Evolutionary conservation across 2,113 vertebrate species (phyloP), one percentile per base, ranked within the genome.

Genomic region (Embiotoca jacksoni): DNA sequence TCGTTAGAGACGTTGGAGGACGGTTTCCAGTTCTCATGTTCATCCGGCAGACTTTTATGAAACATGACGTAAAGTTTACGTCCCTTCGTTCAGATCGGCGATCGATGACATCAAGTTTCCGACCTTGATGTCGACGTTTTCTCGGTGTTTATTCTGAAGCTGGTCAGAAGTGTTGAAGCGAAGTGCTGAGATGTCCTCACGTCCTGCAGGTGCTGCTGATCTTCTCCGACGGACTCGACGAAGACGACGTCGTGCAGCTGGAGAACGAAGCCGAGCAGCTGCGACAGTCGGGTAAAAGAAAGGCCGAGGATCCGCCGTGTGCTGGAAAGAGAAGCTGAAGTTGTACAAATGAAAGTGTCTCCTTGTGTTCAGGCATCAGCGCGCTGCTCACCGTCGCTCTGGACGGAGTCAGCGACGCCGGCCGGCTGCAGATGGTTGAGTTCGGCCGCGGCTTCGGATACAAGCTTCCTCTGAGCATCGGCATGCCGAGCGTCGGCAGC

Each of bases 381-480:
- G 95, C 95, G 9, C 89, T 99, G 68, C 87, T 98, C 0, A 11
- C 90, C 0, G 84, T 97, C 80, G 96, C 94, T 6, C 78, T 99
- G 88, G 95, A 96, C 63, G 94, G 92, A 15, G 87, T 60, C 1
- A 86, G 74, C 8, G 89, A 94, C 44, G 47, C 93, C 50, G 73
- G 83, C 46, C 93, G 95, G 54, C 92, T 98, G 66, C 95, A 94
- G 89, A 94, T 95, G 88, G 73, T 97, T 53, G 96, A 97, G 79
- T 98, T 97, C 71, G 97, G 97, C 15, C 92, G 96, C 88, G 97
- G 97, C 0, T 96, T 97, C 60, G 83, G 73, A 1, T 97, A 96
- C 88, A 91, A 81, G 0, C 81, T 94, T 35, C 95, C 92, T 50
- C 89, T 97, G 72, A 95, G 87, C 60, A 88, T 95, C 78, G 88